Base-by-base conservation (phyloP, 2,113 vertebrate species). In the Elgaria multicarinata region DNA sequence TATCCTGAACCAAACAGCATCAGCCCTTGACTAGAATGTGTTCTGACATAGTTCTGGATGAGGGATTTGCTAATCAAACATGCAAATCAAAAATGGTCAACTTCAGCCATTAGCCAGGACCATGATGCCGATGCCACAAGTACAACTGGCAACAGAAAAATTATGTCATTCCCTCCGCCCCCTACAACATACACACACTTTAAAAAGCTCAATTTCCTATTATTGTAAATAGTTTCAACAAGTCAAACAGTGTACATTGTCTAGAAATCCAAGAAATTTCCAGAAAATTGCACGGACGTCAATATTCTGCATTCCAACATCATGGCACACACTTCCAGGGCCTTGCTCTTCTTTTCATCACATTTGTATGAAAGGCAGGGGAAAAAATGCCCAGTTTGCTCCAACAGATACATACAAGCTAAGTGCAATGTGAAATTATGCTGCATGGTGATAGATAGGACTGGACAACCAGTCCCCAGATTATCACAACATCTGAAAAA, bases 1-100 rank as follows among this genome's bases (percentile, higher is more conserved):
- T 22, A 89, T 0, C 84, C 83, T 93, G 90, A 75, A 93, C 62
- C 20, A 93, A 74, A 83, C 28, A 87, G 12, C 13, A 50, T 22
- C 4, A 67, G 36, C 83, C 18, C 46, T 71, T 85, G 42, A 82
- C 84, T 86, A 53, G 64, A 39, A 24, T 39, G 76, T 0, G 4
- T 88, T 95, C 79, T 87, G 44, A 33, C 7, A 31, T 67, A 53
- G 46, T 89, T 86, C 92, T 85, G 22, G 75, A 58, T 72, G 74
- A 83, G 83, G 46, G 13, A 82, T 31, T 88, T 44, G 16, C 28
- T 72, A 77, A 71, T 50, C 44, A 71, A 87, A 5, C 58, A 83
- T 2, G 50, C 26, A 42, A 88, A 90, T 76, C 36, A 89, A 78
- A 84, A 93, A 92, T 82, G 64, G 33, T 85, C 87, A 92, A 62